Conservation (phyloP, 2,888 invertebrate genomes). For the Phragmatobia fuliginosa region DNA sequence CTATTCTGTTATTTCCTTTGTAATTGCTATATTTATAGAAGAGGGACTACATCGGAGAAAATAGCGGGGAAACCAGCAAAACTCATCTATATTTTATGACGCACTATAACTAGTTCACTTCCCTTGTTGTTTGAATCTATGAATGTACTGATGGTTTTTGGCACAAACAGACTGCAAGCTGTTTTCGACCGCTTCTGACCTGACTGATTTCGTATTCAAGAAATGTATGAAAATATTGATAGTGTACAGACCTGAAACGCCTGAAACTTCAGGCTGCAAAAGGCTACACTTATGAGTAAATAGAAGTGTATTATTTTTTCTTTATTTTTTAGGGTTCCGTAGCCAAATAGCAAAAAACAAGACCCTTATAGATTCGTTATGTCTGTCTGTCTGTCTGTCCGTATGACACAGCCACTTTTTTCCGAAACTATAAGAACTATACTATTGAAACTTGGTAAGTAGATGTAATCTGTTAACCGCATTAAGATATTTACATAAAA, state of each 20-base stretch:
- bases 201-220: slow-evolving; percentile 61
- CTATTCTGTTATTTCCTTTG: not conserved
- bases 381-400: no score
- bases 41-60: slow-evolving; percentile 23
- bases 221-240: slow-evolving; percentile 44
- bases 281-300: no score
- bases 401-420: no score
- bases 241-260: slow-evolving; percentile 49
- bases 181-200: slow-evolving; percentile 51
- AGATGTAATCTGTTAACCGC: no score
- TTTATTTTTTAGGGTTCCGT: no score
- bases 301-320: no score
- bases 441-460: no score
- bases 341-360: no score
- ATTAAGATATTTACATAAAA: no score
- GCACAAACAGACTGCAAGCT: slow-evolving; percentile 48
- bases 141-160: slow-evolving; percentile 25
- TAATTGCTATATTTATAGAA: slow-evolving; percentile 21
- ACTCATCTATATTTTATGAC: slow-evolving; percentile 37
- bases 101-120: slow-evolving; percentile 32
- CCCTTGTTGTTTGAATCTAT: slow-evolving; percentile 41
- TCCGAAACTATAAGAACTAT: no score
- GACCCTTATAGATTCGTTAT: no score
- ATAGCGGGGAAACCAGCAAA: slow-evolving; percentile 24
- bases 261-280: no score